Base-by-base conservation (phyloP, 1,140 invertebrate genomes). In the Pectinophora gossypiella region DNA sequence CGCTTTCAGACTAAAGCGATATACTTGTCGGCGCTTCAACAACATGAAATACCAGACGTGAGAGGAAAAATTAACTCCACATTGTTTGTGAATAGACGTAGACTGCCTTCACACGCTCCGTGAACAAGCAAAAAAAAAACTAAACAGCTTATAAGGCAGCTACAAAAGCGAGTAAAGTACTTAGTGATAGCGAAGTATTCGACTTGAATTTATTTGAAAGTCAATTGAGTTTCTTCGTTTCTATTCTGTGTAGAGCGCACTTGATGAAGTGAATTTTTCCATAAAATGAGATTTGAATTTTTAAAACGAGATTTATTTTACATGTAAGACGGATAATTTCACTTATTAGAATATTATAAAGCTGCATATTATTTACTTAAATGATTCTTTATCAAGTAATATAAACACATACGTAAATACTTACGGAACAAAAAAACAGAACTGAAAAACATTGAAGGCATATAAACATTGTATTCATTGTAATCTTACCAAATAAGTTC, bases 1-100 rank as follows among this genome's bases (percentile, higher is more conserved):
- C 61, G 51, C 61, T 59, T 68, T 71, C 59, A 59, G 55, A 59
- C 61, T 64, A 63, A 62, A 66, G 51, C 58, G 59, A 60, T 59
- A 61, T 49, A 48, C 63, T 59, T 49, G 61, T 52, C n/a, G n/a
- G n/a, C n/a, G n/a, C n/a, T n/a, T n/a, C n/a, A 51, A 64, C 56
- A 57, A 61, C 59, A 60, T 59, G 61, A 61, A 72, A 72, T 65
- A 48, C 51, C 23, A 55, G 20, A 45, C 27, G 42, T 44, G 44
- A 53, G 49, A 64, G 56, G 52, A 46, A 55, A 61, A 63, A 64
- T 72, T 68, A 66, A 61, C 60, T 19, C 12, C 44, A 44, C 47
- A 48, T 22, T 54, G 18, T 48, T 54, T 36, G 15, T 38, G 19
- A 20, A 44, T 35, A 40, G 36, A 10, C 15, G 27, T 32, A 27